Conservation (phyloP, 1,140 invertebrate genomes). For the Hermetia illucens region DNA sequence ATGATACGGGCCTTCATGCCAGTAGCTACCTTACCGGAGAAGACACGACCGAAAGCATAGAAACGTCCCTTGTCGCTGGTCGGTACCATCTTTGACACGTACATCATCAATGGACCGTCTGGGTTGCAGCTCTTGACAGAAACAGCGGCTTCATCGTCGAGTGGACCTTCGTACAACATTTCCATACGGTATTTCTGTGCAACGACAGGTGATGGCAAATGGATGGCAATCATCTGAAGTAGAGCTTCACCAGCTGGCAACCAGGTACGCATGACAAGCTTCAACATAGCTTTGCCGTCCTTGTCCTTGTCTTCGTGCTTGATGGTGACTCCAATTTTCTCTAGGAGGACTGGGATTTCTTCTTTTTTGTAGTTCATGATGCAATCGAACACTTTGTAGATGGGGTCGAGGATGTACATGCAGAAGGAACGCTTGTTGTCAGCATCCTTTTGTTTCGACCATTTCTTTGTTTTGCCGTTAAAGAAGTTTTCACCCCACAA, state of each 20-base stretch:
- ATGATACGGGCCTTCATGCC: constrained; percentile 95
- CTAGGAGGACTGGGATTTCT: constrained; percentile 70
- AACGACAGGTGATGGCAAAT: constrained; percentile 95
- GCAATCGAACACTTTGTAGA: constrained; percentile 95
- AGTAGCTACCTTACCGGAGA: constrained; percentile 87
- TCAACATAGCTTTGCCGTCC: constrained; percentile 81
- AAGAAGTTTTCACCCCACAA: constrained; percentile 99
- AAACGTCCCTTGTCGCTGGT: constrained; percentile 99
- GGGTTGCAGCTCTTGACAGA: constrained; percentile 89
- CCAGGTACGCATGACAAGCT: constrained; percentile 98
- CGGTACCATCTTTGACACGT: constrained; percentile 99
- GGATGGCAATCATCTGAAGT: constrained; percentile 99
- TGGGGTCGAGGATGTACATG: constrained; percentile 97
- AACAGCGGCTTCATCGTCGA: constrained; percentile 90
- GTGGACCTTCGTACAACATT: constrained; percentile 96
- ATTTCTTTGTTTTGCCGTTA: constrained; percentile 94
- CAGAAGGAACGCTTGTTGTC: constrained; percentile 95
- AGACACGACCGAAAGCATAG: constrained; percentile 99
- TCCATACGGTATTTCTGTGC: constrained; percentile 99
- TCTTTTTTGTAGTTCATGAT: constrained; percentile 99
- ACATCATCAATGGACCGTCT: constrained; percentile 98
- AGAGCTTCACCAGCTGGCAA: constrained; percentile 97
- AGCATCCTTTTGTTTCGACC: constrained; percentile 78
- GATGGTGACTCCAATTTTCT: constrained; percentile 84
- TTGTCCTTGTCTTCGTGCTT: constrained; percentile 93